phyloP scores from a whole-genome alignment of 2,888 invertebrate genomes.

The Melipona bicolor region DNA sequence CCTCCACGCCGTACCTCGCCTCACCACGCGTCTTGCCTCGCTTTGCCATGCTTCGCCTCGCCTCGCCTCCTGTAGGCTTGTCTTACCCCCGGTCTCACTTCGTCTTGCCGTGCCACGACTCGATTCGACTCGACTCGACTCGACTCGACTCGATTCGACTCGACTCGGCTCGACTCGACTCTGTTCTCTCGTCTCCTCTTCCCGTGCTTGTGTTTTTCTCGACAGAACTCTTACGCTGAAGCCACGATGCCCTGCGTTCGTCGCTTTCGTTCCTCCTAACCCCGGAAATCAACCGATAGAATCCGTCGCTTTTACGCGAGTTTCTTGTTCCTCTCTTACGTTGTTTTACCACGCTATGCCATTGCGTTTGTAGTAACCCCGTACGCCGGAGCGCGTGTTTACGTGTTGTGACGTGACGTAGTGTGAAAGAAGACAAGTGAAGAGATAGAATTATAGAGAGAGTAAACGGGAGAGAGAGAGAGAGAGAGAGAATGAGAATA shows the following conservation, averaged over 20 bases:
- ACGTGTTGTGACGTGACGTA: conserved; percentile 70
- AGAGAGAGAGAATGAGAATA: neutral
- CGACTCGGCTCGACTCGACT: conserved; percentile 1
- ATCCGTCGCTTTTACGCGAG: conserved; percentile 20
- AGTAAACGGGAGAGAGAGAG: neutral
- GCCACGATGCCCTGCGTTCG: conserved; percentile 34
- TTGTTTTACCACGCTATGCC: conserved; percentile 2
- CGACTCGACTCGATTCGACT: conserved; percentile 19
- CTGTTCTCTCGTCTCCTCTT: conserved; percentile 16
- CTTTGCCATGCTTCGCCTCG: conserved; percentile 30
- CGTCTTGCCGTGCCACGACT: conserved; percentile 20
- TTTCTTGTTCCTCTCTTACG: conserved; percentile 33
- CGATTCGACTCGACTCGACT: conserved; percentile 17
- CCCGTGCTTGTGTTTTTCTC: conserved; percentile 52
- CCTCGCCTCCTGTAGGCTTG: conserved; percentile 13
- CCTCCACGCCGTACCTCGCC: neutral
- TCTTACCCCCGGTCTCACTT: conserved; percentile 6
- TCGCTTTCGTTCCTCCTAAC: conserved; percentile 42
- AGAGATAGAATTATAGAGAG: neutral
- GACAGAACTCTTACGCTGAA: conserved; percentile 28
- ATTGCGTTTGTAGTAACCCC: conserved; percentile 2
- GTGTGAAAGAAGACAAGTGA: conserved; percentile 52
- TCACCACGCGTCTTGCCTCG: neutral
- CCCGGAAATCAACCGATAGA: conserved; percentile 23
- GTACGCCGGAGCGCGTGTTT: conserved; percentile 57